phyloP scores from a whole-genome alignment of 2,888 invertebrate genomes.

The Rhaphigaster nebulosa region DNA sequence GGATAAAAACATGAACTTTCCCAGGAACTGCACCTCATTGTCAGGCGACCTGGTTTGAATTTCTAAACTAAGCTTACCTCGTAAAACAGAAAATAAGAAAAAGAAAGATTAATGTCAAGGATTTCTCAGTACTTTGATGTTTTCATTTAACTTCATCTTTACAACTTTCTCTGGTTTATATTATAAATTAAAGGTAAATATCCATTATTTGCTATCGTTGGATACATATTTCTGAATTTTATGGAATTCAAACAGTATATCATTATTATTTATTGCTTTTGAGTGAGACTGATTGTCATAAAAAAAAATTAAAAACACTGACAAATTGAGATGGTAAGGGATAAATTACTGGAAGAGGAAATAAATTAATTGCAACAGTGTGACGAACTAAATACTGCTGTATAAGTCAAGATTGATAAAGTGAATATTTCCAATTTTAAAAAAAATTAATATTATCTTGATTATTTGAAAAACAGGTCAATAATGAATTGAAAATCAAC shows the following conservation, averaged over 20 bases:
- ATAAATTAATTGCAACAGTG: too few species aligned
- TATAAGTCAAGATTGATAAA: too few species aligned
- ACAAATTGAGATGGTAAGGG: background rate
- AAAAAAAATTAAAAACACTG: background rate
- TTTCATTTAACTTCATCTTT: background rate
- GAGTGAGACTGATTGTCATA: background rate
- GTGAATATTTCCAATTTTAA: too few species aligned
- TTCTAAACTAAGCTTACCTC: background rate
- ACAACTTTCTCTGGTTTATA: background rate
- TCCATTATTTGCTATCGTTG: background rate
- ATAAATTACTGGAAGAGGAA: too few species aligned
- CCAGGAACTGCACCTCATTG: background rate
- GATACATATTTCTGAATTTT: background rate
- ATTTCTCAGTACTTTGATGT: background rate
- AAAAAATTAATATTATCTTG: too few species aligned
- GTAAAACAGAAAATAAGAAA: conserved; percentile 13
- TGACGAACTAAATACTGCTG: too few species aligned
- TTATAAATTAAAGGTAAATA: background rate
- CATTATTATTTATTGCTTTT: background rate
- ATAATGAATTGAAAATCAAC: too few species aligned
- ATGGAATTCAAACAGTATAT: background rate
- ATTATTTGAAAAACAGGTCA: too few species aligned
- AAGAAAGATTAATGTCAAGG: background rate
- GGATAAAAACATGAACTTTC: background rate
- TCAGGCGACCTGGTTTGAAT: conserved; percentile 6